A percentile compares a stretch with the other conserved stretches of the same genome.
These are phyloP conservation scores for Phaenicophaeus curvirostris DNA, from an alignment of 2,797 vertebrate species.

Conservation along the genomic window DNA sequence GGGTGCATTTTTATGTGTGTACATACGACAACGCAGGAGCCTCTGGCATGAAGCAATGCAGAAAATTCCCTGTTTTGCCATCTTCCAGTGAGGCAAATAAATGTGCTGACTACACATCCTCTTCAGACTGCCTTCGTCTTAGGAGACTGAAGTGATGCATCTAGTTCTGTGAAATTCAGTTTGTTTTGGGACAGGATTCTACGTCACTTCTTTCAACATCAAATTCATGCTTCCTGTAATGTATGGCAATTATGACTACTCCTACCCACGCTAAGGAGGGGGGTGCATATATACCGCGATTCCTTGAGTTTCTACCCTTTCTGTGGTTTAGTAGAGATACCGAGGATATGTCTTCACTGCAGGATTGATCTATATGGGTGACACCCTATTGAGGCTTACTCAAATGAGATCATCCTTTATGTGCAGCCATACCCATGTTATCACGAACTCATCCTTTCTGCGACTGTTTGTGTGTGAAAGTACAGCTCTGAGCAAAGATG, in stretches of 20 bases:
- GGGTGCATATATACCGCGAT: not conserved
- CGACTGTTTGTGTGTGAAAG: not conserved
- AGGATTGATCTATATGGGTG: not conserved
- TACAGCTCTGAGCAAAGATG: not conserved
- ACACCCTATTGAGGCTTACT: not conserved
- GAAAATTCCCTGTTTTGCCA: not conserved
- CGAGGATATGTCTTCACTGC: not conserved
- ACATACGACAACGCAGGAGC: not conserved
- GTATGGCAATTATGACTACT: not conserved
- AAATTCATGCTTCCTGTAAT: not conserved
- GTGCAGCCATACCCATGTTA: not conserved
- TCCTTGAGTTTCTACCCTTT: not conserved
- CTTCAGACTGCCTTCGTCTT: not conserved
- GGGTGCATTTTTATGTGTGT: not conserved
- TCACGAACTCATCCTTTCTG: slow-evolving; percentile 25
- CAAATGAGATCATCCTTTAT: slow-evolving; percentile 27
- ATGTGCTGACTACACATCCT: not conserved
- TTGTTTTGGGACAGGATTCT: not conserved
- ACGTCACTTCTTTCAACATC: not conserved
- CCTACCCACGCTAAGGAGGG: not conserved
- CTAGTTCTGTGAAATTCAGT: not conserved
- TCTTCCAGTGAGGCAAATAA: not conserved
- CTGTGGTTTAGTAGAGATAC: not conserved
- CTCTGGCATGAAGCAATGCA: not conserved
- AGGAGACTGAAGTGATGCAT: not conserved